Evolutionary conservation across 2,113 vertebrate species (phyloP), one percentile per base, ranked within the genome.

Genomic region (Mustela nigripes): DNA sequence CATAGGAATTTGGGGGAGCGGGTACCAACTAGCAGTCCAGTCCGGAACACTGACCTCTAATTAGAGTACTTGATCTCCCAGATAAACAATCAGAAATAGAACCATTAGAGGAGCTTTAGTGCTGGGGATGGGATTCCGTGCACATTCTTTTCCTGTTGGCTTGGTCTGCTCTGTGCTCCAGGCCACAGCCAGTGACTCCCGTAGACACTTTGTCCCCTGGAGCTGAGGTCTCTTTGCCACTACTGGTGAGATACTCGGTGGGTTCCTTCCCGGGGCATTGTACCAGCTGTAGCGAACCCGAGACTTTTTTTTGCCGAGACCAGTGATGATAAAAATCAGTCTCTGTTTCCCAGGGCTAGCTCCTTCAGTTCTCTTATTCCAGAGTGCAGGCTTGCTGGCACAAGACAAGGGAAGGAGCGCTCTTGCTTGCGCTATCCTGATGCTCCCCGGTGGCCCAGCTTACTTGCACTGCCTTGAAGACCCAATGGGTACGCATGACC

Each of bases 331-430:
- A 39, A 80, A 93, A 93, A 31, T 33, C 3, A 12, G 50, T 28
- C 67, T 60, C 39, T 11, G 2, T n/a, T 86, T 81, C 19, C 74
- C n/a, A 42, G 0, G 6, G 10, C 73, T 24, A 42, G 48, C 71
- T 19, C 78, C 36, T 53, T 33, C 60, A 45, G 6, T 18, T 91
- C 45, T 65, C 26, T 33, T 36, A 18, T 45, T 73, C 15, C 1
- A 8, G 28, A 62, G 48, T 3, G 11, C 36, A n/a, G 63, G 42
- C 21, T 12, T 42, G 71, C 21, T 9, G 2, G 26, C 1, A 48
- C 14, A 53, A 5, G 21, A 11, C 24, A 26, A 15, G 42, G 53
- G 4, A 8, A 65, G 56, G 53, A 42, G 9, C 0, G 0, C 18
- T 10, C 18, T 50, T 36, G 28, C 36, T n/a, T 11, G 5, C 11